Evolutionary conservation across 2,888 invertebrate species (phyloP), one percentile per base, ranked within the genome.

Genomic region (Cryptus viduatorius): DNA sequence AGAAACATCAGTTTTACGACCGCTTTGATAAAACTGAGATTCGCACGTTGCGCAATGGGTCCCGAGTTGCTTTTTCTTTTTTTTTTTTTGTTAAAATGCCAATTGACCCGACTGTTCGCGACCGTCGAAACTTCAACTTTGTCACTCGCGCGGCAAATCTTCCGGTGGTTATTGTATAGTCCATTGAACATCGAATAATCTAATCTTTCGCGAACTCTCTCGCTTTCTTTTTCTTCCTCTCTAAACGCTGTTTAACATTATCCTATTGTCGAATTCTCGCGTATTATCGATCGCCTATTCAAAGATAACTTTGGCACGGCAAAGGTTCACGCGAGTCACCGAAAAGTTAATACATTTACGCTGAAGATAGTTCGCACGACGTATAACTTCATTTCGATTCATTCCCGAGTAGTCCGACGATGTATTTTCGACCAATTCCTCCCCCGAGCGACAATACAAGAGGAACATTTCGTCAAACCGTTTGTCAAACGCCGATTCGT

Each of bases 11-110:
- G 87, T 89, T 90, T 90, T 89, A 90, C 86, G 86, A 91, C 89
- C 91, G 90, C 91, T 90, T 80, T n/a, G 69, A 86, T 91, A 90
- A 91, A 90, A 90, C 86, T 75, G 84, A 88, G 89, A 87, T 88
- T 87, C 86, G 87, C 79, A 76, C 61, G 67, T 67, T 61, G 29
- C 50, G 65, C 14, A 14, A 75, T 71, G n/a, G 42, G n/a, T 24
- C 24, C 29, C 19, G 46, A 68, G 8, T 3, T 14, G 16, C 37
- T 31, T n/a, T 46, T 67, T 24, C 14, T n/a, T 65, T 44, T 73
- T 37, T 67, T 37, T 73, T 7, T 42, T 29, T 59, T 8, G 46
- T 50, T 16, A 37, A 24, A 61, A 59, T 53, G 31, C 37, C 3
- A 73, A 73, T 37, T 68, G 14, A 46, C 46, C 50, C 50, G 76